Percentiles rank a stretch among this genome's conserved stretches.
phyloP scores from a whole-genome alignment of 1,140 invertebrate species.

The Lepidurus couesii region DNA sequence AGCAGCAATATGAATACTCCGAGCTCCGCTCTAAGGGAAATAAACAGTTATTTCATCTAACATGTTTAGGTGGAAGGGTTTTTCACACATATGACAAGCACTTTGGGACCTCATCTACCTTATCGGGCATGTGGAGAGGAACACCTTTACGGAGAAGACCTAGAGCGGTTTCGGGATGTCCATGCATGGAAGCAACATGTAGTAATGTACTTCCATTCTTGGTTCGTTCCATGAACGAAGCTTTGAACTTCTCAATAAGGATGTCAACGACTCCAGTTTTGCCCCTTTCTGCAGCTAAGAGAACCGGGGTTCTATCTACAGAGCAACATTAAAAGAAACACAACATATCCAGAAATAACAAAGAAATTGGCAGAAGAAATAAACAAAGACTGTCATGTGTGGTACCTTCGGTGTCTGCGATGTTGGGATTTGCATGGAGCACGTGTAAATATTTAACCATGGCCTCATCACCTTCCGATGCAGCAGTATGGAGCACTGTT shows the following conservation, averaged over 20 bases:
- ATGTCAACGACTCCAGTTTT: conserved; percentile 92
- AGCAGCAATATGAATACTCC: conserved; percentile 88
- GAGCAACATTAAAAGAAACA: conserved; percentile 38
- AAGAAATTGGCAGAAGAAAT: conserved; percentile 30
- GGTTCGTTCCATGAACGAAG: conserved; percentile 85
- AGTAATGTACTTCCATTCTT: conserved; percentile 97
- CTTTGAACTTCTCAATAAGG: conserved; percentile 95
- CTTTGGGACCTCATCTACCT: conserved; percentile 52
- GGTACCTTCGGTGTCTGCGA: conserved; percentile 80
- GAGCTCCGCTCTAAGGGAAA: conserved; percentile 62
- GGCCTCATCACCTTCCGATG: conserved; percentile 89
- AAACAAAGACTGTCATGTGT: not conserved
- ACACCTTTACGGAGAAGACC: conserved; percentile 98
- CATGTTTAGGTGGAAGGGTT: not conserved
- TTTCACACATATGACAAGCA: not conserved
- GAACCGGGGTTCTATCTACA: conserved; percentile 88
- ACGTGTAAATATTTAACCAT: conserved; percentile 93
- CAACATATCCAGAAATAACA: conserved; percentile 23
- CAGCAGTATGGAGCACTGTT: conserved; percentile 87
- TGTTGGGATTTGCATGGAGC: conserved; percentile 84
- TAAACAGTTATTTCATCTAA: not conserved
- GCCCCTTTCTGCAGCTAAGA: conserved; percentile 93
- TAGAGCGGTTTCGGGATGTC: conserved; percentile 96
- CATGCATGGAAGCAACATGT: conserved; percentile 94
- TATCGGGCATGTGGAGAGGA: conserved; percentile 99